These are phyloP conservation scores for Battus philenor DNA, from an alignment of 1,140 invertebrate species.

Conservation along the genomic window DNA sequence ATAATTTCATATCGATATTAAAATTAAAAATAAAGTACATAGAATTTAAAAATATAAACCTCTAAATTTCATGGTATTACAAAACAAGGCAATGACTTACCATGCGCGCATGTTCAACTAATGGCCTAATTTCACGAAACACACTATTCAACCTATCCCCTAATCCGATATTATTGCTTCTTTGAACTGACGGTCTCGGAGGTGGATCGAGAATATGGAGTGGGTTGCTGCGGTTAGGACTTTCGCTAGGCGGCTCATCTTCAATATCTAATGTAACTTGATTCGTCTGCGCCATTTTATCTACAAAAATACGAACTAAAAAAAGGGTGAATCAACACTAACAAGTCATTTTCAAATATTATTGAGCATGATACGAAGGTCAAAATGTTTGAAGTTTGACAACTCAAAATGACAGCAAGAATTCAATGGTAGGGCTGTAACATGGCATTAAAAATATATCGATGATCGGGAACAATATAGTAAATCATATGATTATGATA, in stretches of 20 bases:
- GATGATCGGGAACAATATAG: no score
- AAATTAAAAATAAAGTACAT: no score
- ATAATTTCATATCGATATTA: no score
- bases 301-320: constrained; percentile 19
- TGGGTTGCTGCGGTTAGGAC: constrained; percentile 38
- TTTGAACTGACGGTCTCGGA: constrained; percentile 38
- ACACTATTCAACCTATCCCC: constrained; percentile 64
- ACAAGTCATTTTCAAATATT: constrained; percentile 43
- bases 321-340: constrained; percentile 23
- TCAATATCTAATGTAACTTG: constrained; percentile 64
- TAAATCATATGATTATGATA: no score
- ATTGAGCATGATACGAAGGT: constrained; percentile 36
- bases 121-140: constrained; percentile 62
- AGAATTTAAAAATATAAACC: no score
- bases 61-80: no score
- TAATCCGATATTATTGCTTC: constrained; percentile 53
- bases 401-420: constrained; percentile 13
- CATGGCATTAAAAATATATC: no score
- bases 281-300: constrained; percentile 53
- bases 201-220: constrained; percentile 52
- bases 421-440: no score
- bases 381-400: constrained; percentile 21
- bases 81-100: constrained; percentile 28
- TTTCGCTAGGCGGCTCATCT: constrained; percentile 43
- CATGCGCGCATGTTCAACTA: constrained; percentile 67